Base-by-base conservation (phyloP, 2,888 invertebrate species). In the Podabrus alpinus region DNA sequence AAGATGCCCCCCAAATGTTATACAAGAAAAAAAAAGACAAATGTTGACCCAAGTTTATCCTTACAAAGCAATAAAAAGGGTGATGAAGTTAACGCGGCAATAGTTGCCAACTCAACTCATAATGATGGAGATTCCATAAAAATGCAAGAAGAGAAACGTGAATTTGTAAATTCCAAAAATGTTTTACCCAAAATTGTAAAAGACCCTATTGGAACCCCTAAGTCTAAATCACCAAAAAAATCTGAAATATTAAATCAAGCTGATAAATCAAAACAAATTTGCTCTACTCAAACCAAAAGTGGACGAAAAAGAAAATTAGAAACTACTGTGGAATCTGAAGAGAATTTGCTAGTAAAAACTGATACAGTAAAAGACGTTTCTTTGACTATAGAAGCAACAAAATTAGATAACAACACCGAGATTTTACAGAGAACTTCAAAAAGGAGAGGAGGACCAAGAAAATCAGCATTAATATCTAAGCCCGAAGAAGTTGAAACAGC, bases 291-390 rank as follows among this genome's bases (percentile, higher is more conserved):
- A 5, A 77, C 75, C 21, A 77, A 75, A 70, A 72, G 76, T 17
- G 77, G 74, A 1, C 64, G 76, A 19, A 74, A 73, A 66, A 75
- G 73, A 17, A 79, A 77, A 70, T 68, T 74, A 9, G 78, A 78
- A 66, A 59, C 69, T 11, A 5, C 29, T 13, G n/a, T 13, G 13
- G 4, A 29, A 29, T 29, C 13, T 11, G 25, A 29, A 13, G 70
- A 59, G 13, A 7, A 59, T 9, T 11, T 59, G 5, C 3, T 3
- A 15, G 59, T 3, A 19, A 19, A 19, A 19, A 2, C 19, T 19
- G 2, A n/a, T n/a, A n/a, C 4, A 19, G 19, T 3, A 19, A 19
- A 2, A 19, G 19, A n/a, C 15, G 59, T n/a, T n/a, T n/a, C n/a
- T n/a, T n/a, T n/a, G n/a, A n/a, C 59, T 7, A 1, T 15, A n/a